Conservation (phyloP, 2,113 vertebrate genomes). For the Ptilorrhoa leucosticta region DNA sequence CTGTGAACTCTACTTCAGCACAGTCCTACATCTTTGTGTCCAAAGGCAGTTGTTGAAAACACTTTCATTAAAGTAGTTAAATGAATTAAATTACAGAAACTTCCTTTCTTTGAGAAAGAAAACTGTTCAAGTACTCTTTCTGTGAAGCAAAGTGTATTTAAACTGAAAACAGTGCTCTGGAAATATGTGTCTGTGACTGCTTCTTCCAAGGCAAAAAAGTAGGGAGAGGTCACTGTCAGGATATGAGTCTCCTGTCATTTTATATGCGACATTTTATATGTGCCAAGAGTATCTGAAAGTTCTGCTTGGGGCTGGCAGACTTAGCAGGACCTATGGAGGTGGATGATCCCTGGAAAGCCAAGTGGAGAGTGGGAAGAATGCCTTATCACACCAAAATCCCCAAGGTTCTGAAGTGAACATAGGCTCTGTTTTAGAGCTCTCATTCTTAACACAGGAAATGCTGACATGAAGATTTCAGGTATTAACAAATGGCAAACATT, state of each 20-base stretch:
- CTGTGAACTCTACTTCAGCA: not conserved
- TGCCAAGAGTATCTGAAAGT: not conserved
- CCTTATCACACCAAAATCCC: not conserved
- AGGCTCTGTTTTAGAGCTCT: not conserved
- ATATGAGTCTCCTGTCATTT: not conserved
- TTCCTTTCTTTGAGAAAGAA: not conserved
- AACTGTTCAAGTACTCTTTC: not conserved
- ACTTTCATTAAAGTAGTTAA: not conserved
- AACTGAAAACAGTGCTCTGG: not conserved
- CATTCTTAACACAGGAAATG: not conserved
- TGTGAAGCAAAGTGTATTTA: not conserved
- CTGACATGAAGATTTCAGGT: not conserved
- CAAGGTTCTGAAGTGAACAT: not conserved
- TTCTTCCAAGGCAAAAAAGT: not conserved
- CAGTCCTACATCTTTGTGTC: not conserved
- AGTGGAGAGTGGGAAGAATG: not conserved
- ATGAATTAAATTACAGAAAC: not conserved
- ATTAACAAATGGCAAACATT: not conserved
- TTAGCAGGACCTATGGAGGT: not conserved
- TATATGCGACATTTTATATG: not conserved
- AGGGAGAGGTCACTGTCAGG: not conserved
- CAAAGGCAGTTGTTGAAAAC: not conserved
- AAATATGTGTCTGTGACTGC: not conserved
- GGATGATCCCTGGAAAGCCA: rapidly evolving
- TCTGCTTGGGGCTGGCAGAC: not conserved